Evolutionary conservation across 2,888 invertebrate species (phyloP), one percentile per base, ranked within the genome.

Genomic region (Aphidoletes aphidimyza): DNA sequence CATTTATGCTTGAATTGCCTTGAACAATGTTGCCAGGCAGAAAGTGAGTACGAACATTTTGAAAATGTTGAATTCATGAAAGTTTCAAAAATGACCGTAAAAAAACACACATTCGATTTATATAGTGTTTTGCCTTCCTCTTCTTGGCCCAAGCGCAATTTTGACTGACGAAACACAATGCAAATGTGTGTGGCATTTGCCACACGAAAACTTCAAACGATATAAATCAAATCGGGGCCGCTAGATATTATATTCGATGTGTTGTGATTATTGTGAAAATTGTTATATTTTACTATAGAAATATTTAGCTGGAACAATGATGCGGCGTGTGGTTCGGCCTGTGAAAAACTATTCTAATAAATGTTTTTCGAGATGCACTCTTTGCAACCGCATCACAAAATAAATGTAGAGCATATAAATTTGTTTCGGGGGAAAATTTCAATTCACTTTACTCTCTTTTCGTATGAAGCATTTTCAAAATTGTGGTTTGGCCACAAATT

Each of bases 241-340:
- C n/a, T 30, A 30, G 69, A 69, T n/a, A 30, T 69, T 69, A 54
- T 54, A 69, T 69, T 69, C 69, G 69, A 69, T 54, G 26, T 69
- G 26, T 69, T 69, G 69, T 69, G 69, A 69, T 69, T 69, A 69
- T 69, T 69, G 69, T 69, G 69, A 69, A 69, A 69, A 69, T 47
- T 26, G 69, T n/a, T n/a, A n/a, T n/a, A n/a, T n/a, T n/a, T n/a
- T n/a, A n/a, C n/a, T n/a, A n/a, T n/a, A n/a, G n/a, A n/a, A n/a
- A n/a, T n/a, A n/a, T n/a, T n/a, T n/a, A n/a, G n/a, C n/a, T n/a
- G n/a, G n/a, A n/a, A n/a, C n/a, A n/a, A n/a, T n/a, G n/a, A n/a
- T n/a, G n/a, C n/a, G n/a, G n/a, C n/a, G n/a, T n/a, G n/a, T n/a
- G n/a, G n/a, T n/a, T n/a, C n/a, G n/a, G n/a, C n/a, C n/a, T n/a